phyloP scores from a whole-genome alignment of 2,797 vertebrate species.

The Amblyopsis hoosieri region DNA sequence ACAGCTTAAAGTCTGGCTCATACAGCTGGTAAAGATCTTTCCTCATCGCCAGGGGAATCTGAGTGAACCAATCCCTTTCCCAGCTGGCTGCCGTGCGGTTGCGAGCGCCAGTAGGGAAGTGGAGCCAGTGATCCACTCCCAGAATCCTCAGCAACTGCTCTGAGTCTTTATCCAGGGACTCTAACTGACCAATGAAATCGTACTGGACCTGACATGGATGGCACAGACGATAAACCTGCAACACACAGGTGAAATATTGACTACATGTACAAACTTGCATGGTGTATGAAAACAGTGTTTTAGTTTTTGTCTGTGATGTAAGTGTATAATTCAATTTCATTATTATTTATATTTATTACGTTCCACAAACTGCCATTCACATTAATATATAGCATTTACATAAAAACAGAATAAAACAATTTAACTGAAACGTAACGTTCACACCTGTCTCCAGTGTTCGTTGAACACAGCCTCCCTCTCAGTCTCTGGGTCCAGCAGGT shows the following conservation, averaged over 20 bases:
- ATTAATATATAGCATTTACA: not conserved
- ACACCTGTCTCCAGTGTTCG: constrained; percentile 91
- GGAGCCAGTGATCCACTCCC: constrained; percentile 85
- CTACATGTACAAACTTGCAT: not conserved
- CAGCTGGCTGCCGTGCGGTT: constrained; percentile 92
- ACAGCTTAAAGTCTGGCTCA: constrained; percentile 91
- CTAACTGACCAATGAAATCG: constrained; percentile 92
- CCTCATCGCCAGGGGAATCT: constrained; percentile 84
- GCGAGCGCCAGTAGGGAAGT: constrained; percentile 86
- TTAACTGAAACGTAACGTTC: not conserved
- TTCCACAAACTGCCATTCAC: not conserved
- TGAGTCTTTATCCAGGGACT: constrained; percentile 90
- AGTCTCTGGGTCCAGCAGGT: constrained; percentile 87
- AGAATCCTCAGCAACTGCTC: constrained; percentile 87
- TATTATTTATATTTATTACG: not conserved
- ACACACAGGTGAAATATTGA: constrained; percentile 12
- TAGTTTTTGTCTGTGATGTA: not conserved
- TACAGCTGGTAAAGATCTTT: constrained; percentile 91
- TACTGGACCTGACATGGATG: constrained; percentile 98
- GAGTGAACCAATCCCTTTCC: constrained; percentile 91
- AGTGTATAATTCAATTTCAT: too few species aligned
- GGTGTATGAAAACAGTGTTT: not conserved
- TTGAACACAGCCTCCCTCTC: constrained; percentile 85
- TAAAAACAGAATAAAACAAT: not conserved
- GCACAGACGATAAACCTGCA: constrained; percentile 83